These are phyloP conservation scores for Stictocephala bisonia DNA, from an alignment of 2,888 invertebrate species.

Conservation along the genomic window DNA sequence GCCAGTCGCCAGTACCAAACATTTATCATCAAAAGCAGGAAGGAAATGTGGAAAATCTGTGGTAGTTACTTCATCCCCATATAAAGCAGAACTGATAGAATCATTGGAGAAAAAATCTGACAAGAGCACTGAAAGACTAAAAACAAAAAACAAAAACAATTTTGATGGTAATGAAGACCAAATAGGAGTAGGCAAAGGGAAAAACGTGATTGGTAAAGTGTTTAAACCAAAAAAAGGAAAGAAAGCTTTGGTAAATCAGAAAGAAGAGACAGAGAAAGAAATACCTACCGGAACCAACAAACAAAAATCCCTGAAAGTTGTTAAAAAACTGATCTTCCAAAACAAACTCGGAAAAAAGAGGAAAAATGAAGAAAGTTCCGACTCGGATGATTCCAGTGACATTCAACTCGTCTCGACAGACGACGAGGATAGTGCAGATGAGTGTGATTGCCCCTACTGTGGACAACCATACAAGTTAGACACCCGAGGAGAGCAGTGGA, in stretches of 20 bases:
- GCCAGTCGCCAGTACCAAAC: not conserved
- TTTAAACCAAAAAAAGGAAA: not conserved
- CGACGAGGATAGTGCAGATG: not conserved
- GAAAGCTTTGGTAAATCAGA: not conserved
- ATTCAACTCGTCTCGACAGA: not conserved
- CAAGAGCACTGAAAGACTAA: conserved; percentile 1
- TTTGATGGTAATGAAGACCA: no score
- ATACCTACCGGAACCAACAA: not conserved
- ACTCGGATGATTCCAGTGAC: no score
- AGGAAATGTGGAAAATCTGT: not conserved
- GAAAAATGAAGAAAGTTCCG: no score
- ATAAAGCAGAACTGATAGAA: not conserved
- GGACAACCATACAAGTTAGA: not conserved
- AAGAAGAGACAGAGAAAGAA: not conserved
- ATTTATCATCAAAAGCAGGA: not conserved
- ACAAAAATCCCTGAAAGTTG: not conserved
- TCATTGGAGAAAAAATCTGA: not conserved
- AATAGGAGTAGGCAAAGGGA: not conserved
- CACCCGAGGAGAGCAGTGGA: not conserved
- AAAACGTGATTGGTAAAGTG: not conserved
- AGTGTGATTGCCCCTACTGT: not conserved
- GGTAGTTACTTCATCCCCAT: not conserved
- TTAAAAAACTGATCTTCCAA: not conserved
- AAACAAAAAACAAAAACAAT: not conserved
- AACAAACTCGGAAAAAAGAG: not conserved